A percentile compares a stretch with the other conserved stretches of the same genome.
Conservation (phyloP, 2,113 vertebrate species). For the Chionomys nivalis region DNA sequence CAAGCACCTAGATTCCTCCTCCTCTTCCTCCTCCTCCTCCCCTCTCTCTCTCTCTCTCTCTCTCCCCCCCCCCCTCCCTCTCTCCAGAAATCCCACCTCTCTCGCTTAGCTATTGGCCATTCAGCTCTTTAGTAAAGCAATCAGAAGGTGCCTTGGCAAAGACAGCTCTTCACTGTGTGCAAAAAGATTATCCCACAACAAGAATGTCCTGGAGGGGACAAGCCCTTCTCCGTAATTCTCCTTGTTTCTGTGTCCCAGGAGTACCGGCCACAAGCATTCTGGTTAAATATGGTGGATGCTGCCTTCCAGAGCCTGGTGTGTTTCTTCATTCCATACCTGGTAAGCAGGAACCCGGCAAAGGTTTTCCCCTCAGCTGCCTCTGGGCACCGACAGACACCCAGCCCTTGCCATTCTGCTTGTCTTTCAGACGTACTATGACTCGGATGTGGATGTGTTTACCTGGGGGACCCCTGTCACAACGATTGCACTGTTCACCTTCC, state of each 20-base stretch:
- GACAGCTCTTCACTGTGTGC: background rate
- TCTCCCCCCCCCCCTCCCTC: background rate
- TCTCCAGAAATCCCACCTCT: background rate
- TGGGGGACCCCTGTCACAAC: constrained; percentile 97
- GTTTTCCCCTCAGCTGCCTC: background rate
- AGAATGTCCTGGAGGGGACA: background rate
- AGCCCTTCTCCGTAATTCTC: background rate
- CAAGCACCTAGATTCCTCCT: background rate
- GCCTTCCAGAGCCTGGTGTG: constrained; percentile 98
- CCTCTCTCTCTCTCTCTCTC: background rate
- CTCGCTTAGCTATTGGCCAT: background rate
- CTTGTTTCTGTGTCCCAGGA: constrained; percentile 86
- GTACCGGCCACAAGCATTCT: constrained; percentile 96
- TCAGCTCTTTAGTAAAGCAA: background rate
- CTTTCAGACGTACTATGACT: constrained; percentile 94
- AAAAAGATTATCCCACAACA: background rate
- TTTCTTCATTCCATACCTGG: constrained; percentile 98
- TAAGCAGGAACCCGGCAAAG: constrained; percentile 85
- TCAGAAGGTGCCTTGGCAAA: background rate
- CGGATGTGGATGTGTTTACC: constrained; percentile 94
- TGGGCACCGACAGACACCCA: background rate
- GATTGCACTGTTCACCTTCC: constrained; percentile 93
- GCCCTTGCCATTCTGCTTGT: background rate
- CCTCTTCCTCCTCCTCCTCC: background rate
- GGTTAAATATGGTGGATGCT: constrained; percentile 98